Conservation (phyloP, 1,140 invertebrate species). For the Bombus waltoni region DNA sequence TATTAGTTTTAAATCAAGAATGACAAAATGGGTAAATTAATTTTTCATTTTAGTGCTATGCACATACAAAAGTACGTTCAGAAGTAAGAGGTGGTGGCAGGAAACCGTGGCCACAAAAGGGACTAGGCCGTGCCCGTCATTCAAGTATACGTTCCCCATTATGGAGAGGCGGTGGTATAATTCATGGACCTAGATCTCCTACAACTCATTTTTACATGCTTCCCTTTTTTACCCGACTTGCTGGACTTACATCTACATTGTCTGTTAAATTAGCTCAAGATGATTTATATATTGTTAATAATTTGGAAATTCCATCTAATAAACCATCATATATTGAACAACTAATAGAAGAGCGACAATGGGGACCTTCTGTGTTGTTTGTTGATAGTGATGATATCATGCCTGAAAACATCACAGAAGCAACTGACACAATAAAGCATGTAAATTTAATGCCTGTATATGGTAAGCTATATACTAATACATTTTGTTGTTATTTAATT, state of each 20-base stretch:
- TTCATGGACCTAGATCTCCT: conserved; percentile 94
- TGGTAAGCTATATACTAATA: conserved; percentile 83
- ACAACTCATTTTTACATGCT: conserved; percentile 97
- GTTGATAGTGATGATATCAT: conserved; percentile 94
- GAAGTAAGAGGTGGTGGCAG: conserved; percentile 94
- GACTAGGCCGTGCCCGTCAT: conserved; percentile 92
- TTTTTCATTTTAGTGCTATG: conserved; percentile 84
- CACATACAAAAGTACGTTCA: conserved; percentile 88
- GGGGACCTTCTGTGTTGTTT: conserved; percentile 98
- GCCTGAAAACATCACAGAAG: conserved; percentile 92
- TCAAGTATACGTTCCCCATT: conserved; percentile 95
- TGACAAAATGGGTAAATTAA: background rate
- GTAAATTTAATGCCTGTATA: conserved; percentile 98
- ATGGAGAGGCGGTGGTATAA: conserved; percentile 90
- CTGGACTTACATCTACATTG: conserved; percentile 91
- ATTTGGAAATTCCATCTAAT: conserved; percentile 93
- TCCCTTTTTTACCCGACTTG: conserved; percentile 88
- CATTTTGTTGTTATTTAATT: background rate
- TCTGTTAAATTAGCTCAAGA: conserved; percentile 97
- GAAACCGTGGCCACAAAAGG: conserved; percentile 99
- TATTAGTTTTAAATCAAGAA: background rate
- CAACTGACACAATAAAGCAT: conserved; percentile 89
- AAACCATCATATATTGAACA: conserved; percentile 91
- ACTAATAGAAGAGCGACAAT: conserved; percentile 91
- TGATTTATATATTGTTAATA: conserved; percentile 95